Conservation (phyloP, 2,113 vertebrate species). For the Oreocharis arfaki region DNA sequence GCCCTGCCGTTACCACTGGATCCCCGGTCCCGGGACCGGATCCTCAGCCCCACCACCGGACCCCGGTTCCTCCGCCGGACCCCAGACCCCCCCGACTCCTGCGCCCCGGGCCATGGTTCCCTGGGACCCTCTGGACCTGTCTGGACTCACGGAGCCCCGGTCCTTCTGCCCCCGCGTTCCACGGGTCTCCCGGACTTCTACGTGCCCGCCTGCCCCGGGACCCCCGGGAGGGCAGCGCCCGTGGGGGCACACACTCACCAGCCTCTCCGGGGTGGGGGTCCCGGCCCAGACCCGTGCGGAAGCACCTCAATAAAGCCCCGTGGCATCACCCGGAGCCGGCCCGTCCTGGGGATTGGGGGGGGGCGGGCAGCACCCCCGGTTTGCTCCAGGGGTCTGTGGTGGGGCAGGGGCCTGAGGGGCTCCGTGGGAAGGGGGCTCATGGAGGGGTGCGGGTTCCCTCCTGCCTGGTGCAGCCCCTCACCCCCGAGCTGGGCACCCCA, state of each 20-base stretch:
- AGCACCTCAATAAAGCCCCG: conserved; percentile 52
- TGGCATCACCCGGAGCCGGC: not conserved
- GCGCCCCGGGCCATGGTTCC: not conserved
- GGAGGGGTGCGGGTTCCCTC: not conserved
- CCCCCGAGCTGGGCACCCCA: accelerated
- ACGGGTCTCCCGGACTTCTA: not conserved
- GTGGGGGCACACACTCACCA: not conserved
- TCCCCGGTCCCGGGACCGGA: not conserved
- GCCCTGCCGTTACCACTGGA: not conserved
- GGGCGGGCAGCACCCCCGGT: not conserved
- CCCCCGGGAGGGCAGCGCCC: not conserved
- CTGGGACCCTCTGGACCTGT: not conserved
- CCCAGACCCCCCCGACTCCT: not conserved
- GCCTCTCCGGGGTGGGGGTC: conserved; percentile 3
- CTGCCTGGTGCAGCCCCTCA: accelerated
- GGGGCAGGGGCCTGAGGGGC: not conserved
- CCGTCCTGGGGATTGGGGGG: not conserved
- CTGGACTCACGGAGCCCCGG: not conserved
- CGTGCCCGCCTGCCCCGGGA: not conserved
- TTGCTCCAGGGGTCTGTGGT: not conserved
- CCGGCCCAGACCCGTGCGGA: not conserved
- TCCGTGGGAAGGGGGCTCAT: not conserved
- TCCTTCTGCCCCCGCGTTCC: not conserved
- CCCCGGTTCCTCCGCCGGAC: not conserved
- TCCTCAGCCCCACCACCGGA: not conserved